These are phyloP conservation scores for Numenius arquata DNA, from an alignment of 2,113 vertebrate species.

Conservation along the genomic window DNA sequence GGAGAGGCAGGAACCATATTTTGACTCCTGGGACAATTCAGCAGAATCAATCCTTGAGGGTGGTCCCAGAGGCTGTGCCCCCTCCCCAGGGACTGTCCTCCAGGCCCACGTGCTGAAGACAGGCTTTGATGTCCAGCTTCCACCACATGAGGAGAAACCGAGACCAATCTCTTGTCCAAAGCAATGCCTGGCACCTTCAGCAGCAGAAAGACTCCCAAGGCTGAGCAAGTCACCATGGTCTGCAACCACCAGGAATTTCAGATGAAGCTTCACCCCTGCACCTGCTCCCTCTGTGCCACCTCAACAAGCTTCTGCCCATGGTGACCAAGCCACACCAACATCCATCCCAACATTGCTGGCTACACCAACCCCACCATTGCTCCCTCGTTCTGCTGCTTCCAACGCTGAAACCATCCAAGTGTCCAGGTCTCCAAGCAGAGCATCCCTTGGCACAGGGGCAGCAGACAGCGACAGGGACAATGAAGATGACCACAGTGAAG, in stretches of 20 bases:
- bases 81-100: neutral
- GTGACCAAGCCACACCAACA: neutral
- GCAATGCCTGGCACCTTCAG: neutral
- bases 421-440: neutral
- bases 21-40: neutral
- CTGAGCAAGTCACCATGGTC: neutral
- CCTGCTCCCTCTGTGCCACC: neutral
- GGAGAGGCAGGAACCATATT: neutral
- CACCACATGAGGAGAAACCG: neutral
- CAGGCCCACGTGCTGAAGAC: accelerated
- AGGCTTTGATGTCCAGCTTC: neutral
- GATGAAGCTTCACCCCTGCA: neutral
- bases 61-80: neutral
- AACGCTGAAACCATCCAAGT: accelerated
- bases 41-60: neutral
- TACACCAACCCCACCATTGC: accelerated
- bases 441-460: neutral
- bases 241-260: neutral
- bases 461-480: neutral
- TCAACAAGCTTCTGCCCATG: neutral
- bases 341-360: neutral
- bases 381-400: neutral
- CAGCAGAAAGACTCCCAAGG: neutral
- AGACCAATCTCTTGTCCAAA: neutral
- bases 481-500: neutral